Conservation (phyloP, 2,888 invertebrate species). For the Epirrhoe tristata region DNA sequence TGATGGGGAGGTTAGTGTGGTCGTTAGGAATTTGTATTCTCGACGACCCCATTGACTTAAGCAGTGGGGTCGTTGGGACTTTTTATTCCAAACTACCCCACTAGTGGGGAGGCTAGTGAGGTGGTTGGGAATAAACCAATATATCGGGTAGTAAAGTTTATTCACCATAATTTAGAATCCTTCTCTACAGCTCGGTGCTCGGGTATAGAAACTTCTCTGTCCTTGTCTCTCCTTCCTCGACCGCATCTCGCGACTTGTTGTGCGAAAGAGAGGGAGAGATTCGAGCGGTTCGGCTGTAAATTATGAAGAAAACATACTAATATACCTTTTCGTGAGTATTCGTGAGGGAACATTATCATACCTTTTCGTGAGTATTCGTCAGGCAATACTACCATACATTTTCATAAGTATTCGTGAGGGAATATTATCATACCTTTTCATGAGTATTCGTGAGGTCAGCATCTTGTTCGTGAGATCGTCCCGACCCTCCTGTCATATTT, state of each 20-base stretch:
- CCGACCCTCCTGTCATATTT: slow-evolving; percentile 90
- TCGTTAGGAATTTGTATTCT: too few relatives aligned
- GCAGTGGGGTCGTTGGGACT: too few relatives aligned
- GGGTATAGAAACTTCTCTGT: slow-evolving; percentile 72
- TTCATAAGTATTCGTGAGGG: background rate
- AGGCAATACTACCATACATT: slow-evolving; percentile 16
- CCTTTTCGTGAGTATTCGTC: slow-evolving; percentile 62
- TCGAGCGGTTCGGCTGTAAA: slow-evolving; percentile 64
- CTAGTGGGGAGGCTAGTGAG: too few relatives aligned
- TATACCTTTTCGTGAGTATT: background rate
- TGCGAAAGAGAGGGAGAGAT: slow-evolving; percentile 93
- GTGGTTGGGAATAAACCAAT: too few relatives aligned
- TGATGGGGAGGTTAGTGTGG: too few relatives aligned
- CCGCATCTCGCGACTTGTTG: slow-evolving; percentile 96
- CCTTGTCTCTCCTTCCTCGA: slow-evolving; percentile 85
- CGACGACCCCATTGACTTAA: too few relatives aligned
- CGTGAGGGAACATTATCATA: slow-evolving; percentile 40
- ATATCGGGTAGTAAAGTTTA: too few relatives aligned
- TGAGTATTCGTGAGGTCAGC: slow-evolving; percentile 50
- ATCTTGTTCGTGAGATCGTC: slow-evolving; percentile 72
- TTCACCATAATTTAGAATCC: slow-evolving; percentile 86
- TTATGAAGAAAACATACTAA: background rate
- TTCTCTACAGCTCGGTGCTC: slow-evolving; percentile 69
- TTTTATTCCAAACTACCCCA: too few relatives aligned
- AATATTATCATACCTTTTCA: slow-evolving; percentile 61